phyloP scores from a whole-genome alignment of 2,797 vertebrate species.

The Chlorospingus flavigularis region DNA sequence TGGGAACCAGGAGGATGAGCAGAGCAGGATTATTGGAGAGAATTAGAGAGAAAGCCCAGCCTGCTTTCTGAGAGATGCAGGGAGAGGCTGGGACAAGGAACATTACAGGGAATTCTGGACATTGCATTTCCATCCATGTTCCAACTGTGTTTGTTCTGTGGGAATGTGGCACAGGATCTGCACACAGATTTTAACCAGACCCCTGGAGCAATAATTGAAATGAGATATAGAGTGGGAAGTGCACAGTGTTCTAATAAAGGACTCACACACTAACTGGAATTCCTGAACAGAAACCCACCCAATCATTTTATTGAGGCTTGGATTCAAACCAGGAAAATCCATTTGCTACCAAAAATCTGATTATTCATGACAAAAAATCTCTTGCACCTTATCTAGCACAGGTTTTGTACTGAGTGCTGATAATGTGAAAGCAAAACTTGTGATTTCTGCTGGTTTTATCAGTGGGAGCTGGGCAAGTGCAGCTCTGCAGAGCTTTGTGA shows the following conservation, averaged over 20 bases:
- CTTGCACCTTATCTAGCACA: not conserved
- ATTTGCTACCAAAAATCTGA: not conserved
- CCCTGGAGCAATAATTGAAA: not conserved
- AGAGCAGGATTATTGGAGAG: not conserved
- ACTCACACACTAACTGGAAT: not conserved
- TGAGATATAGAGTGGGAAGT: not conserved
- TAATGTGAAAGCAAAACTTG: not conserved
- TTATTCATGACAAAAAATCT: not conserved
- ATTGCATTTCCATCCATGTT: not conserved
- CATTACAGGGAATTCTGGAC: not conserved
- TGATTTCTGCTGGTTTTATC: not conserved
- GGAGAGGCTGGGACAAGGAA: not conserved
- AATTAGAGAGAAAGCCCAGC: not conserved
- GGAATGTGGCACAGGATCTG: not conserved
- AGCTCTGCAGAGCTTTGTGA: not conserved
- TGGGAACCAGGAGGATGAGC: not conserved
- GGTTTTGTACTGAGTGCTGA: not conserved
- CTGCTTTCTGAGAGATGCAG: not conserved
- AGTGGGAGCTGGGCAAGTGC: not conserved
- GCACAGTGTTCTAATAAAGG: not conserved
- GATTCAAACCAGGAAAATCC: not conserved
- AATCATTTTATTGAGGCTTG: not conserved
- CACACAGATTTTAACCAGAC: not conserved
- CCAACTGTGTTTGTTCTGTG: not conserved
- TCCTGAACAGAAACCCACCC: not conserved